A percentile compares a stretch with the other conserved stretches of the same genome.
These are phyloP conservation scores for Amia ocellicauda DNA, from an alignment of 2,113 vertebrate genomes.

Conservation along the genomic window DNA sequence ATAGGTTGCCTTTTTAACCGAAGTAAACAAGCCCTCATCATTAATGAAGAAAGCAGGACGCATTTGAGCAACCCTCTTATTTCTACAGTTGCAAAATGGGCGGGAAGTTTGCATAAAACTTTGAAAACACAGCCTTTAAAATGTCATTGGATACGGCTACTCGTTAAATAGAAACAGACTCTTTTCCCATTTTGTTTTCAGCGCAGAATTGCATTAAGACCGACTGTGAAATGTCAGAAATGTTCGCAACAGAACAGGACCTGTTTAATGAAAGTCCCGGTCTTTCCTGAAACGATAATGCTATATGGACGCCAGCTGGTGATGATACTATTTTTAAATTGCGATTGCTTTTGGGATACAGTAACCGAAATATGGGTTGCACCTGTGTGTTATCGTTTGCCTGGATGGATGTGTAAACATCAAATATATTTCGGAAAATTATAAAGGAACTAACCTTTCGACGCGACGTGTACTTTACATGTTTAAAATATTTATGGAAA, in stretches of 20 bases:
- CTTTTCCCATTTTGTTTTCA: slow-evolving; percentile 11
- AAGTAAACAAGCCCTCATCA: slow-evolving; percentile 30
- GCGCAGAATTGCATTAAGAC: slow-evolving; percentile 9
- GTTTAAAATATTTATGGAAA: background rate
- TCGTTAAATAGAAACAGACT: slow-evolving; percentile 25
- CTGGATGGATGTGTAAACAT: background rate
- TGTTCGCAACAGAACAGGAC: slow-evolving; percentile 6
- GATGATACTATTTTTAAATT: slow-evolving; percentile 8
- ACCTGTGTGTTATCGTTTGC: slow-evolving; percentile 19
- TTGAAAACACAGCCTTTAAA: slow-evolving; percentile 29
- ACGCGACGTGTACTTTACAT: background rate
- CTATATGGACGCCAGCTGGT: background rate
- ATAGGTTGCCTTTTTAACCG: slow-evolving; percentile 17
- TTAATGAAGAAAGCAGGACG: slow-evolving; percentile 28
- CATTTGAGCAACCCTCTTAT: slow-evolving; percentile 18
- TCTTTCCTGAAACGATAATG: slow-evolving; percentile 5
- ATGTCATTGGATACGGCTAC: slow-evolving; percentile 26
- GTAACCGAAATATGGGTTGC: slow-evolving; percentile 17
- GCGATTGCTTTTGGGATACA: slow-evolving; percentile 13
- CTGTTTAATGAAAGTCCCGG: background rate
- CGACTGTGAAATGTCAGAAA: background rate
- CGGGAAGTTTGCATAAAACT: slow-evolving; percentile 52
- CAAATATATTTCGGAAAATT: background rate
- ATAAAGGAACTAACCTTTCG: background rate
- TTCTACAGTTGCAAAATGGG: slow-evolving; percentile 52